Evolutionary conservation across 2,888 invertebrate species (phyloP).

Genomic region (Melanophora roralis): DNA sequence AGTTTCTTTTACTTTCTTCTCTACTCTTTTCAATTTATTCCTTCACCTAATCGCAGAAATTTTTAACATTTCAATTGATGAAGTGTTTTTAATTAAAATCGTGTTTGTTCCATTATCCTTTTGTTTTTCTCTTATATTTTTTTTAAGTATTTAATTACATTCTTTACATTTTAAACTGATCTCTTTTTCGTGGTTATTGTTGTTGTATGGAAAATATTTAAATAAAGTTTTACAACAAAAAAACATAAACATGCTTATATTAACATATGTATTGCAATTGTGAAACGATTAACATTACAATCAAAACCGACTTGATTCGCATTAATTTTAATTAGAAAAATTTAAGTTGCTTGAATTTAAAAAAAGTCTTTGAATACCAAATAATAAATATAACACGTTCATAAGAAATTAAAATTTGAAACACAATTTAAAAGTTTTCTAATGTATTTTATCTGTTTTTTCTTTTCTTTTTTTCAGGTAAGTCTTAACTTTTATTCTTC

Average conservation of each 20-base stretch:
- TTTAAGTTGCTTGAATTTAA: too few species aligned
- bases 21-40: background rate
- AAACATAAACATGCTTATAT: too few species aligned
- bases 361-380: too few species aligned
- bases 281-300: background rate
- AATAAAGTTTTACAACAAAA: too few species aligned
- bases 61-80: background rate
- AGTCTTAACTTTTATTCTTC: background rate
- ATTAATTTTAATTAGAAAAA: too few species aligned
- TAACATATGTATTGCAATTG: background rate
- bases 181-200: background rate
- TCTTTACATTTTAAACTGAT: background rate
- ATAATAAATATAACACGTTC: too few species aligned
- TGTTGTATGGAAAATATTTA: background rate
- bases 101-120: background rate
- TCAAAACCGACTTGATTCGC: too few species aligned
- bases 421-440: background rate
- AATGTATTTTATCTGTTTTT: background rate
- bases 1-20: background rate
- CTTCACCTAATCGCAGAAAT: background rate
- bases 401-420: too few species aligned
- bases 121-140: too few species aligned
- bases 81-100: constrained; percentile 28
- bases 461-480: constrained; percentile 2
- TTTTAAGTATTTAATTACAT: constrained; percentile 13